Conservation (phyloP, 1,140 invertebrate genomes). For the Leptinotarsa defecta region DNA sequence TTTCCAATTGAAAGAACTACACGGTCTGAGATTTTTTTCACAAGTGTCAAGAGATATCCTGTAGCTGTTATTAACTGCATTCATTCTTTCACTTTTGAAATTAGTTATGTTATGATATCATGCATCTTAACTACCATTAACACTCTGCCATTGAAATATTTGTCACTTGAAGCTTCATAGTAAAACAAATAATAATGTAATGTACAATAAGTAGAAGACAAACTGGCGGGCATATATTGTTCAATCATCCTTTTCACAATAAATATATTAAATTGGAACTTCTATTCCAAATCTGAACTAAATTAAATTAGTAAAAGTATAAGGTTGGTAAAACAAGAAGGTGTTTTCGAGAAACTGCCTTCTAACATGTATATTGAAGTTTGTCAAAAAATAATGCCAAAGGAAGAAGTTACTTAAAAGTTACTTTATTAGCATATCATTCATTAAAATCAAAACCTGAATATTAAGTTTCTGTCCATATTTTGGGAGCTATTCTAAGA, state of each 20-base stretch:
- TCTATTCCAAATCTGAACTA: too few species aligned
- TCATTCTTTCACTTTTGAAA: neutral
- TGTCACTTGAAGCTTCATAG: too few species aligned
- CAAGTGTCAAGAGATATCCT: slow-evolving; percentile 2
- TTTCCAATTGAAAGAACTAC: neutral
- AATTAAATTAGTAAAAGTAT: too few species aligned
- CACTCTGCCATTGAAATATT: neutral
- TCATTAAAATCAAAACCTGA: neutral
- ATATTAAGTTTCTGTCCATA: neutral
- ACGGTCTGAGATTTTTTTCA: neutral
- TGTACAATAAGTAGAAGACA: too few species aligned
- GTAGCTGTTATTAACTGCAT: neutral
- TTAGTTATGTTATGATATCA: slow-evolving; percentile 4
- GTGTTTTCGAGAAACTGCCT: neutral
- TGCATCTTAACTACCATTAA: slow-evolving; percentile 4
- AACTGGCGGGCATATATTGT: too few species aligned
- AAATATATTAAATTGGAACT: too few species aligned
- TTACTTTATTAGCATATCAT: neutral
- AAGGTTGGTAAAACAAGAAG: too few species aligned
- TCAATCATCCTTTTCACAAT: too few species aligned
- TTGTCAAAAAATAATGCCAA: neutral
- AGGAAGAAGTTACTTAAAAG: neutral
- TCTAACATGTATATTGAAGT: neutral
- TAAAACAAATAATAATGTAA: too few species aligned
- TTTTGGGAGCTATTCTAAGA: neutral